Evolutionary conservation across 2,797 vertebrate genomes (phyloP).

Genomic region (Anas acuta): DNA sequence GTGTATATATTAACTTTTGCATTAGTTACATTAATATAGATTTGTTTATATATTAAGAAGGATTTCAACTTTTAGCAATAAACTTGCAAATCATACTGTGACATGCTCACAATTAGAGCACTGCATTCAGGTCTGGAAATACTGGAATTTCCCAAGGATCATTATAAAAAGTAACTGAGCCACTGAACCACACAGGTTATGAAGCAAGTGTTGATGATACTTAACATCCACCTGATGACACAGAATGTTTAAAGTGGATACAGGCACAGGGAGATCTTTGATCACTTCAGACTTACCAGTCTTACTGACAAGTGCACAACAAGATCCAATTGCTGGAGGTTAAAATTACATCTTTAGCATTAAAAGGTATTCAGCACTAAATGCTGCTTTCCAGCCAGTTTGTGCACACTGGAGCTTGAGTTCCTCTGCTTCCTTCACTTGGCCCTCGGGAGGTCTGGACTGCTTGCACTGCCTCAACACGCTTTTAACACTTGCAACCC

Average conservation of each 20-base stretch:
- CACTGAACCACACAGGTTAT: not conserved
- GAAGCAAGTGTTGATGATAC: not conserved
- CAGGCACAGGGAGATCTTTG: not conserved
- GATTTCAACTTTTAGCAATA: not conserved
- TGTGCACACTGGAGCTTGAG: not conserved
- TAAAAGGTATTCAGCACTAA: not conserved
- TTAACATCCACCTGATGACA: not conserved
- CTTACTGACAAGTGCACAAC: not conserved
- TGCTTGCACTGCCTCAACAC: no score
- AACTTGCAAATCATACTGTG: not conserved
- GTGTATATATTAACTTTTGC: not conserved
- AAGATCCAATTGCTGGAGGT: not conserved
- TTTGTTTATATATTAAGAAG: not conserved
- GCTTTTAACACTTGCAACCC: not conserved
- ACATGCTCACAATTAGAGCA: not conserved
- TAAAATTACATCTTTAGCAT: not conserved
- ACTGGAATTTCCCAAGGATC: not conserved
- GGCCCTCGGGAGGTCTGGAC: rapidly evolving
- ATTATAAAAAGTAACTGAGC: not conserved
- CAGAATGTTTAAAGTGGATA: not conserved
- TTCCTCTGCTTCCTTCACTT: not conserved
- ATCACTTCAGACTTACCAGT: not conserved
- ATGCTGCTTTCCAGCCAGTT: not conserved
- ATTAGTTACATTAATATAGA: not conserved
- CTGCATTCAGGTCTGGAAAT: not conserved